Conservation (phyloP, 2,797 vertebrate species). For the Peromyscus melanophrys region DNA sequence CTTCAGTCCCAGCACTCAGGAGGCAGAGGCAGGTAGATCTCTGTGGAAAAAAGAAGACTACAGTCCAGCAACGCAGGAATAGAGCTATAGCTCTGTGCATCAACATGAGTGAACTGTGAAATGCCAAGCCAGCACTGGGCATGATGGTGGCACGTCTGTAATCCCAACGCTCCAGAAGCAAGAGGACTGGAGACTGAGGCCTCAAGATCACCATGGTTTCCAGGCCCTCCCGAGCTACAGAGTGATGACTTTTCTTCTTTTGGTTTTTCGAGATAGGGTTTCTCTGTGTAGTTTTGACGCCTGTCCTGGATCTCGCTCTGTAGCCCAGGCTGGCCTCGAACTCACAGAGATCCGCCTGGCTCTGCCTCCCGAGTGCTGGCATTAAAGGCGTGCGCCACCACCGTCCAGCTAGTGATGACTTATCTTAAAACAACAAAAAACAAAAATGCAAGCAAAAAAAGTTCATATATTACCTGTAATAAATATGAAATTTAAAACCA, state of each 20-base stretch:
- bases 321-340: too few relatives aligned
- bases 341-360: too few relatives aligned
- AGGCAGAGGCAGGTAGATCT: background rate
- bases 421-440: background rate
- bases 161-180: background rate
- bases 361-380: too few relatives aligned
- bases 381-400: too few relatives aligned
- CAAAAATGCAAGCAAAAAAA: background rate
- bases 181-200: background rate
- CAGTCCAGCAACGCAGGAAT: background rate
- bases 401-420: background rate
- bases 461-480: conserved; percentile 14
- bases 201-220: background rate
- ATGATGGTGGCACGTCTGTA: background rate
- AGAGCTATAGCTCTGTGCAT: background rate
- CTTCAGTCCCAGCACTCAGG: background rate
- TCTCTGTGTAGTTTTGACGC: too few relatives aligned
- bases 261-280: too few relatives aligned
- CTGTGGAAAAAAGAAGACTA: background rate
- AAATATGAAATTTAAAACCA: conserved; percentile 37
- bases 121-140: background rate
- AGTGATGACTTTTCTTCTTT: background rate
- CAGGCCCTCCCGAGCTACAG: background rate
- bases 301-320: too few relatives aligned
- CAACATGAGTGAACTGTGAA: conserved; percentile 20